Conservation (phyloP, 2,888 invertebrate species). For the Tachystola acroxantha region DNA sequence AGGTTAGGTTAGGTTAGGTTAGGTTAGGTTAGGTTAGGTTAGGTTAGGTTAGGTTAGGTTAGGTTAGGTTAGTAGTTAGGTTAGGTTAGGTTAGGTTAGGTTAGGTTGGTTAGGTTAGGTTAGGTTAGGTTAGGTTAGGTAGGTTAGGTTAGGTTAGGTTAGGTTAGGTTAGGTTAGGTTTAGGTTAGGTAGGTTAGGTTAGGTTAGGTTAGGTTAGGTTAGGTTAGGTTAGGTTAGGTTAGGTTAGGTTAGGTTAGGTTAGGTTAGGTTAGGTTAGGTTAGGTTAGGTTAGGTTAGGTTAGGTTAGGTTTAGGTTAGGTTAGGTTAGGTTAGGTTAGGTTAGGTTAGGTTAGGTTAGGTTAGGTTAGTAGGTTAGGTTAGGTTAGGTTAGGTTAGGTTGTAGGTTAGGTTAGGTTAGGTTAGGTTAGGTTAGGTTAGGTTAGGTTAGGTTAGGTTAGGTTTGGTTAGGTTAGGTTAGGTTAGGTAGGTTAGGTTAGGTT, state of each 20-base stretch:
- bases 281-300: background rate
- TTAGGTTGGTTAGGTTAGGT: background rate
- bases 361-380: too few relatives aligned
- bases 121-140: constrained; percentile 10
- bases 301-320: too few relatives aligned
- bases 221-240: constrained; percentile 5
- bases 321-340: too few relatives aligned
- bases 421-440: too few relatives aligned
- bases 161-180: background rate
- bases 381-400: too few relatives aligned
- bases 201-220: background rate
- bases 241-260: constrained; percentile 1
- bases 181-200: background rate
- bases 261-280: background rate
- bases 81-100: background rate
- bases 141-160: background rate
- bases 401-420: too few relatives aligned
- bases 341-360: too few relatives aligned
- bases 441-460: too few relatives aligned
- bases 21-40: background rate
- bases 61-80: background rate
- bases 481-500: too few relatives aligned
- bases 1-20: background rate
- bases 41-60: background rate
- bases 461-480: too few relatives aligned